Evolutionary conservation across 2,113 vertebrate genomes (phyloP), one percentile per base, ranked within the genome.

Genomic region (Holacanthus passer): DNA sequence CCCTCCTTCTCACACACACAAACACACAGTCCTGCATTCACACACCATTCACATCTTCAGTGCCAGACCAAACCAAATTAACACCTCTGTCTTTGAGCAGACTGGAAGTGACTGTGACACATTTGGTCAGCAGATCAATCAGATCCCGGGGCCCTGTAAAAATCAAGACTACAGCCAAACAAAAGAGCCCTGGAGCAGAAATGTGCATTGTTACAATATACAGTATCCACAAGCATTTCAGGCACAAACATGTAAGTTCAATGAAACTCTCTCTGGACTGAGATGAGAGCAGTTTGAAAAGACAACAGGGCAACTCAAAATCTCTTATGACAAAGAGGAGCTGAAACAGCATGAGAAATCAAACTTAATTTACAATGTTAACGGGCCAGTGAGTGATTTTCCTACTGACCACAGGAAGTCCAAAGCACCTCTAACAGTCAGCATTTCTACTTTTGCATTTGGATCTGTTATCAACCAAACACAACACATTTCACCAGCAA

Each of bases 51-150:
- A 87, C 76, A 85, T 86, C 79, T 70, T 65, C 74, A 83, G 76
- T 47, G 81, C 35, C 82, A 93, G 84, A 92, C 86, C 27, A 88
- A 87, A 87, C 69, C 75, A 88, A 82, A 92, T 92, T 91, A 89
- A 84, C 93, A 93, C 88, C 78, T 92, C 60, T 20, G 63, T 59
- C 83, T 85, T 84, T 55, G 72, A 75, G 79, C 70, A 55, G 56
- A 71, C n/a, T 82, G 78, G 73, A 93, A 89, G 77, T 69, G 75
- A 71, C 77, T 43, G 39, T 81, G 73, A 45, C 69, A 78, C 84
- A 78, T 91, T 87, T 84, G 81, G 79, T 81, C 68, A 48, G 72
- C 47, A 83, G 62, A 91, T 71, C 90, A 91, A 88, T 86, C 56
- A 65, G 59, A 59, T 58, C 48, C 58, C 13, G 13, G 27, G 45